Conservation (phyloP, 1,140 invertebrate species). For the Thaumetopoea pityocampa region DNA sequence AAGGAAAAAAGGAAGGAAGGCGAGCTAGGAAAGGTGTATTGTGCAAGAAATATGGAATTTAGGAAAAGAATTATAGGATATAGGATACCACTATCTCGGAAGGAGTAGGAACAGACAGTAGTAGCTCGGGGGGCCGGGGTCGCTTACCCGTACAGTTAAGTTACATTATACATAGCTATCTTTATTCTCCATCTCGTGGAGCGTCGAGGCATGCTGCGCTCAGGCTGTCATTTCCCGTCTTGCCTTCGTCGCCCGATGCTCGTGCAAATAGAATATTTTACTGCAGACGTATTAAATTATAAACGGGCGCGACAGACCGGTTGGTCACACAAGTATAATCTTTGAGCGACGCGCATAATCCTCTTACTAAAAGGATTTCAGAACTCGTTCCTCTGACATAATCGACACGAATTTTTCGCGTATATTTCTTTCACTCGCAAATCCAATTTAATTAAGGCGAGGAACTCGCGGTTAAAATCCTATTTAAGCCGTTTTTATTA, state of each 20-base stretch:
- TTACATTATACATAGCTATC: too few relatives aligned
- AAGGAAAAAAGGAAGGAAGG: too few relatives aligned
- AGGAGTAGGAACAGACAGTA: too few relatives aligned
- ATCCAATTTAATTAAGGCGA: constrained; percentile 76
- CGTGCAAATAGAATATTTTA: too few relatives aligned
- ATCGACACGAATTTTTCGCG: constrained; percentile 72
- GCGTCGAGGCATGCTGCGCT: constrained; percentile 21
- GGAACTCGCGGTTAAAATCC: constrained; percentile 74
- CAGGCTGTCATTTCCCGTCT: constrained; percentile 58
- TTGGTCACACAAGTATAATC: constrained; percentile 36
- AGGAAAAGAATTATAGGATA: too few relatives aligned
- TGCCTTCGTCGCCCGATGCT: constrained; percentile 32
- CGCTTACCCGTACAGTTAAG: too few relatives aligned
- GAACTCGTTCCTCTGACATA: constrained; percentile 57
- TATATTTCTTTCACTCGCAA: constrained; percentile 73
- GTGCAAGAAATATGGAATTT: too few relatives aligned
- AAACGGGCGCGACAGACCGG: constrained; percentile 10
- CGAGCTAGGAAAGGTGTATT: too few relatives aligned
- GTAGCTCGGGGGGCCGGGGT: too few relatives aligned
- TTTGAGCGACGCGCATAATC: constrained; percentile 44
- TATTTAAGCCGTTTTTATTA: constrained; percentile 76
- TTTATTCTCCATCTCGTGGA: too few relatives aligned
- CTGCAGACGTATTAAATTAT: constrained; percentile 4
- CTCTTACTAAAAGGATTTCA: constrained; percentile 51
- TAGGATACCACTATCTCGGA: too few relatives aligned